Conservation (phyloP, 2,797 vertebrate genomes). For the Gadopsis bispinosus region DNA sequence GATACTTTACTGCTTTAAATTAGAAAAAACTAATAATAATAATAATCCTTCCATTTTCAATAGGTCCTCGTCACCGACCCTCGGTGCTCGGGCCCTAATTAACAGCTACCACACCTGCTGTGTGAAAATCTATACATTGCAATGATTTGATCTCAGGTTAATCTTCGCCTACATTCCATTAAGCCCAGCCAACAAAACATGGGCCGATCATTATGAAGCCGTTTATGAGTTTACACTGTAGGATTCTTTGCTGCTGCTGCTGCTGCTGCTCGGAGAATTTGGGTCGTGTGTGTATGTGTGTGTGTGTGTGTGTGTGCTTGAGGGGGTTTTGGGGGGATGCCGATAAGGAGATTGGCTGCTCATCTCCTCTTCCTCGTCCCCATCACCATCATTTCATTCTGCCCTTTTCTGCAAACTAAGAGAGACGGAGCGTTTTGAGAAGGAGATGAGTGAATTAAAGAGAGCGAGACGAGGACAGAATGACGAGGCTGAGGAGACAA, state of each 20-base stretch:
- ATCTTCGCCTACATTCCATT: background rate
- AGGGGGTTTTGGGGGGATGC: constrained; percentile 26
- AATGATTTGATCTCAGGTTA: background rate
- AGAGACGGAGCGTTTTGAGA: background rate
- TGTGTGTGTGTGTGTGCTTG: constrained; percentile 14
- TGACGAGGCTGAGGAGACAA: background rate
- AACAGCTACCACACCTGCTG: too few species aligned
- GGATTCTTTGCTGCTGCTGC: constrained; percentile 3
- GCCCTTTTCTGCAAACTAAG: constrained; percentile 12
- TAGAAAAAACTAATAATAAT: too few species aligned
- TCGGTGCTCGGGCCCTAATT: too few species aligned
- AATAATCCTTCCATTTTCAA: too few species aligned
- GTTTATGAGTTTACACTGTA: constrained; percentile 45
- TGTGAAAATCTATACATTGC: background rate
- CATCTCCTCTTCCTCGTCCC: constrained; percentile 49
- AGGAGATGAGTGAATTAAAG: background rate
- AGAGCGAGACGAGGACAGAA: constrained; percentile 16
- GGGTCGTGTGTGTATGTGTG: background rate
- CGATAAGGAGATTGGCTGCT: constrained; percentile 58
- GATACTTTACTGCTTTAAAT: background rate
- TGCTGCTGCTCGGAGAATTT: constrained; percentile 8
- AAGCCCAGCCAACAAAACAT: background rate
- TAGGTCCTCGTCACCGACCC: too few species aligned
- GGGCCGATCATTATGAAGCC: constrained; percentile 35
- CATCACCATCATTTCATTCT: constrained; percentile 42